Evolutionary conservation across 2,113 vertebrate genomes (phyloP), one percentile per base, ranked within the genome.

Genomic region (Brachirus orientalis): DNA sequence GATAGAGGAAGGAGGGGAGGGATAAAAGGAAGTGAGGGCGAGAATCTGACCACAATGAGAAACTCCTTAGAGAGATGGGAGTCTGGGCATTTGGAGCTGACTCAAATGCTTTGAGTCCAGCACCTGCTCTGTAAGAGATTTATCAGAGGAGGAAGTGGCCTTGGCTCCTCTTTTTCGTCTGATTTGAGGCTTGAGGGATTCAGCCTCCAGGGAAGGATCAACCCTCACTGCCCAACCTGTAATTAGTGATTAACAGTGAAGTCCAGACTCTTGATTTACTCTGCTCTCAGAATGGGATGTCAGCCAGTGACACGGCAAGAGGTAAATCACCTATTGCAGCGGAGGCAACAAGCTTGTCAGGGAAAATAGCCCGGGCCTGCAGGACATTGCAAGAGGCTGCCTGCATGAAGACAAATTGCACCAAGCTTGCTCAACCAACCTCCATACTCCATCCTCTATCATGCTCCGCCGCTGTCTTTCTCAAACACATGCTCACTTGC

Each of bases 171-270:
- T 77, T 75, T 73, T 69, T 52, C 52, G 62, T 71, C 78, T 79
- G 63, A 83, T 83, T 86, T 70, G 60, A 75, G 63, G 46, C 68
- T 33, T 12, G 56, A 33, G 75, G 61, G 77, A 69, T 51, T 58
- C 22, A 10, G 64, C 35, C 82, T 60, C 51, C 59, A 13, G 70
- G 69, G 79, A 80, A 60, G 71, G 80, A 79, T 86, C 86, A 85
- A 82, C 79, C 85, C 87, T 82, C 77, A 62, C 48, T 16, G 7
- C 65, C 75, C 73, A 56, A 77, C 62, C 75, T 84, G 74, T 83
- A 85, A 89, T 86, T 86, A 88, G 81, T 85, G 81, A 88, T 92
- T 89, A 90, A 89, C 72, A 54, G 79, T 33, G 20, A 56, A 61
- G 78, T 75, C 69, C 76, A 66, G 66, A 65, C 58, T 69, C 89